Percentiles rank a stretch among this genome's conserved stretches.
Evolutionary conservation across 2,797 vertebrate genomes (phyloP).

Genomic region (Rachycentron canadum): DNA sequence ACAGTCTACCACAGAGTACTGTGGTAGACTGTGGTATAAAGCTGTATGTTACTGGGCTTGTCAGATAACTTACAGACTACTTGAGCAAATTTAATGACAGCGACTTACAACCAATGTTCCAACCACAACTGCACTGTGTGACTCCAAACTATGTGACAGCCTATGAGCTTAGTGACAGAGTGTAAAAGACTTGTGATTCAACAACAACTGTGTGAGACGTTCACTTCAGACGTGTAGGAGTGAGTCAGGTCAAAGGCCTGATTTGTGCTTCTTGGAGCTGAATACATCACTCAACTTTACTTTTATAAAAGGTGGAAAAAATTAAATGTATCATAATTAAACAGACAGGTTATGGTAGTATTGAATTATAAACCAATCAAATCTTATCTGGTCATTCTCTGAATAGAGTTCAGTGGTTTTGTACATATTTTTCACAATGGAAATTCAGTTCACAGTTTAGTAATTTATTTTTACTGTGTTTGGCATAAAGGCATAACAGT

Average conservation of each 20-base stretch:
- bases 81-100: constrained; percentile 33
- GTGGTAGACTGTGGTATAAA: constrained; percentile 26
- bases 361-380: too few relatives aligned
- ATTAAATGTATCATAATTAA: neutral
- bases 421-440: too few relatives aligned
- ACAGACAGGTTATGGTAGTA: neutral
- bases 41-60: constrained; percentile 32
- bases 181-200: constrained; percentile 45
- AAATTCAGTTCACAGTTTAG: too few relatives aligned
- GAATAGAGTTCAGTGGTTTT: too few relatives aligned
- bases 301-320: neutral
- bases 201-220: constrained; percentile 16
- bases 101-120: constrained; percentile 27
- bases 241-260: constrained; percentile 36
- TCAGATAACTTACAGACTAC: constrained; percentile 41
- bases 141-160: constrained; percentile 44
- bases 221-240: constrained; percentile 37
- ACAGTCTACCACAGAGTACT: neutral
- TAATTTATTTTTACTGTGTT: too few relatives aligned
- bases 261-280: neutral
- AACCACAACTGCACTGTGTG: constrained; percentile 47
- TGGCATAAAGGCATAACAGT: too few relatives aligned
- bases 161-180: constrained; percentile 34
- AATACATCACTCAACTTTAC: neutral
- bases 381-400: neutral